phyloP scores from a whole-genome alignment of 2,797 vertebrate genomes.

The Diglossa cyanea region DNA sequence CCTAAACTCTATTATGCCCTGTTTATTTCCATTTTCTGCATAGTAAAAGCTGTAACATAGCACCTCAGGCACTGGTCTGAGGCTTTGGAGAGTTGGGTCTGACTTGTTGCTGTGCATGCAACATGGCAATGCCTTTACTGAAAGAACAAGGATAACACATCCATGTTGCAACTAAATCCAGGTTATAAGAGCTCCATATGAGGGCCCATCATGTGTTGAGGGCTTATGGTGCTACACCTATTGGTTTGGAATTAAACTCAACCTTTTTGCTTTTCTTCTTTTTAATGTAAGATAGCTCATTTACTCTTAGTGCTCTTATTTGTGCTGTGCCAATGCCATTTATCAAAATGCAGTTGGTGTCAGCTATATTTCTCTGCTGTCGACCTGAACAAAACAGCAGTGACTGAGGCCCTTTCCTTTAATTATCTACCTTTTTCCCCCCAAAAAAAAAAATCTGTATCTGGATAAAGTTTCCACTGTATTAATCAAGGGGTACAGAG shows the following conservation, averaged over 20 bases:
- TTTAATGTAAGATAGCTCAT: background rate
- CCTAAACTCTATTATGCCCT: background rate
- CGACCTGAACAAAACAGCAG: background rate
- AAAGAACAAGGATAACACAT: background rate
- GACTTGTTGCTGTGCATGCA: background rate
- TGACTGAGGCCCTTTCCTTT: background rate
- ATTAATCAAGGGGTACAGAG: background rate
- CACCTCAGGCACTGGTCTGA: background rate
- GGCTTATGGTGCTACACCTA: background rate
- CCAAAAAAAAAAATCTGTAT: background rate
- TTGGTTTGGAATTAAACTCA: background rate
- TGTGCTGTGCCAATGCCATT: background rate
- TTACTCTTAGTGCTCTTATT: background rate
- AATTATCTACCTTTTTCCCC: background rate
- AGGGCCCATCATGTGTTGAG: fast-evolving
- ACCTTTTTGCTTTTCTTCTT: background rate
- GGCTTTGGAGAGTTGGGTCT: background rate
- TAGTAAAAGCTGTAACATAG: background rate
- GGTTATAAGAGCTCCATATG: background rate
- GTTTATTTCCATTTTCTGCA: constrained; percentile 36
- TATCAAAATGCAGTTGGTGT: background rate
- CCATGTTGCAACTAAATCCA: background rate
- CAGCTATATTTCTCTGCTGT: background rate
- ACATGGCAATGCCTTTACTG: background rate
- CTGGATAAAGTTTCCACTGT: background rate